Base-by-base conservation (phyloP, 2,888 invertebrate species). In the Quadroppia sp. region DNA sequence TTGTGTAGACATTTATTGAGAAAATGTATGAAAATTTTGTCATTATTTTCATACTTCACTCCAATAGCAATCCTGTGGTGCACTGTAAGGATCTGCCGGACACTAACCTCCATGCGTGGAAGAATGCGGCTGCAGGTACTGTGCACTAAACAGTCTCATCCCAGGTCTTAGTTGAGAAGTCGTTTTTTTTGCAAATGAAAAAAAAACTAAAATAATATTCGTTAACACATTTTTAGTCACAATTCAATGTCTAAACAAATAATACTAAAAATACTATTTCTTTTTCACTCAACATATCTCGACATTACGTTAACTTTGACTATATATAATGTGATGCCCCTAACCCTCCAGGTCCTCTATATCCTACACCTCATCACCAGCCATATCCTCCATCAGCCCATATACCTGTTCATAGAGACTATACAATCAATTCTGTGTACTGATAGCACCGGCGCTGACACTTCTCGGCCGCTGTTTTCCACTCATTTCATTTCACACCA, bases 21-120 rank as follows among this genome's bases (percentile, higher is more conserved):
- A 7, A 53, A n/a, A 30, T 11, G 6, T 7, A 61, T 25, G 23
- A 40, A 25, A 56, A 17, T 23, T 23, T 25, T 32, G 17, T 15
- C 25, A n/a, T 74, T 25, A n/a, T 9, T 50, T 50, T 30, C 53
- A 53, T 75, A 23, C 2, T 25, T 56, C 11, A 48, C 13, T 2
- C 15, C 32, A 73, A 25, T 78, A 89, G 89, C 74, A 94, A 94
- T 81, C 93, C 94, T 0, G 86, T 92, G 42, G 89, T 94, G n/a
- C 88, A 91, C 0, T 94, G 94, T 81, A 86, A 87, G 17, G 89
- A 91, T 0, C 85, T 93, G 80, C 91, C 93, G 0, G 86, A 88
- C 76, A 86, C 93, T 75, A 91, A 93, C 80, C 84, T 94, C 71
- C 88, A 88, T 0, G 89, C 90, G 56, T 94, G 93, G 93, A 86